Percentiles rank a stretch among this genome's conserved stretches.
Evolutionary conservation across 2,888 invertebrate genomes (phyloP).

Genomic region (Notodonta ziczac): DNA sequence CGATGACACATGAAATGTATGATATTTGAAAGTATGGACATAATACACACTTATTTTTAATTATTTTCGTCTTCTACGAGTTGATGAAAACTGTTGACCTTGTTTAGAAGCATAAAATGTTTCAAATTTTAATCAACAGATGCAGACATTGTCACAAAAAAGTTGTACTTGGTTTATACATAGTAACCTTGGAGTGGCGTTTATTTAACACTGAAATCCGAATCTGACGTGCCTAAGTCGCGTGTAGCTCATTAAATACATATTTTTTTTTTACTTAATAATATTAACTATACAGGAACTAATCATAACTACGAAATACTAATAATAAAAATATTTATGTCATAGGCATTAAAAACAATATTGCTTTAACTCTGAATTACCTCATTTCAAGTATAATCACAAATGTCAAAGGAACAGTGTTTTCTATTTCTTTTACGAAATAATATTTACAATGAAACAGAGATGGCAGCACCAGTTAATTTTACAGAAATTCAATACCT

Average conservation of each 20-base stretch:
- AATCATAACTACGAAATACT: not conserved
- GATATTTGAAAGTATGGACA: slow-evolving; percentile 65
- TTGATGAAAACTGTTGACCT: slow-evolving; percentile 85
- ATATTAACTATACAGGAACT: slow-evolving; percentile 2
- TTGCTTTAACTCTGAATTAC: slow-evolving; percentile 24
- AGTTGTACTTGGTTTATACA: slow-evolving; percentile 62
- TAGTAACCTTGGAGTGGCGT: slow-evolving; percentile 59
- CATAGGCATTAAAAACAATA: not conserved
- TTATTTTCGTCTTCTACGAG: slow-evolving; percentile 78
- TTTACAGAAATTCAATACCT: slow-evolving; percentile 68
- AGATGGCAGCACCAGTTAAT: slow-evolving; percentile 69
- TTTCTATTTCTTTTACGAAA: slow-evolving; percentile 28
- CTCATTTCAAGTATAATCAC: slow-evolving; percentile 53
- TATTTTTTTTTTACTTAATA: too few species aligned
- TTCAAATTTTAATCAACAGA: slow-evolving; percentile 85
- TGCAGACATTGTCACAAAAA: slow-evolving; percentile 83
- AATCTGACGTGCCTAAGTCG: slow-evolving; percentile 7
- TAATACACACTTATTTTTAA: slow-evolving; percentile 73
- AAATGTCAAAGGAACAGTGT: slow-evolving; percentile 44
- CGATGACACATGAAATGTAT: slow-evolving; percentile 61
- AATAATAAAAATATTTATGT: not conserved
- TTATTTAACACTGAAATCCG: slow-evolving; percentile 18
- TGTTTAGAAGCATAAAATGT: slow-evolving; percentile 85
- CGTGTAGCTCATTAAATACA: too few species aligned
- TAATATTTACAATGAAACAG: slow-evolving; percentile 24